These are phyloP conservation scores for Phyllotreta cruciferae DNA, from an alignment of 2,888 invertebrate species.

Conservation along the genomic window DNA sequence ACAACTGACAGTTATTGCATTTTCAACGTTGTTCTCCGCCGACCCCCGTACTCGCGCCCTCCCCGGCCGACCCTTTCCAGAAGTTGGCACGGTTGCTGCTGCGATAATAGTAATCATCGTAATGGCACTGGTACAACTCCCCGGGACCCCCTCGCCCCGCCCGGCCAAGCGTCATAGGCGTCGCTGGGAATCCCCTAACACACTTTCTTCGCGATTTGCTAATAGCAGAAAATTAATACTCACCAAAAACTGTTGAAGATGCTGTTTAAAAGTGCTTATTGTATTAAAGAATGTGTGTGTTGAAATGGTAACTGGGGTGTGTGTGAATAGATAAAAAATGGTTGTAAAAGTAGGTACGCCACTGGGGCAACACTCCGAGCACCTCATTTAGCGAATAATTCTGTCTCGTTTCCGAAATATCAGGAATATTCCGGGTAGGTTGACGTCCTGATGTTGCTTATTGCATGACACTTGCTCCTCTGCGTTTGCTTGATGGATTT, in stretches of 20 bases:
- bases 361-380: constrained; percentile 7
- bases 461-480: constrained; percentile 24
- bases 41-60: constrained; percentile 32
- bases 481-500: constrained; percentile 1
- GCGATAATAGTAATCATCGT: constrained; percentile 52
- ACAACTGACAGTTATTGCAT: constrained; percentile 61
- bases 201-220: no score
- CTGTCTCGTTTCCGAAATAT: constrained; percentile 41
- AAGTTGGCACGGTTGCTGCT: constrained; percentile 38
- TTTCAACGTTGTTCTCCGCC: constrained; percentile 50
- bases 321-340: no score
- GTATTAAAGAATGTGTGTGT: no score
- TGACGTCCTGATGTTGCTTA: constrained; percentile 29
- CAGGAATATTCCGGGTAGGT: constrained; percentile 30
- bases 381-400: constrained; percentile 41
- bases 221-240: no score
- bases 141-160: constrained; percentile 21
- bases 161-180: background rate
- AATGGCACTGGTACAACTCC: constrained; percentile 45
- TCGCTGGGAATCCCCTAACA: no score
- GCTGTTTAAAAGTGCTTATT: no score
- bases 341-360: background rate
- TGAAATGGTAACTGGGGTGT: no score
- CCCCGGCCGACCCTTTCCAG: constrained; percentile 33
- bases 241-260: no score